Percentiles rank a stretch among this genome's conserved stretches.
Conservation (phyloP, 1,140 invertebrate species). For the Rhopalosiphum maidis region DNA sequence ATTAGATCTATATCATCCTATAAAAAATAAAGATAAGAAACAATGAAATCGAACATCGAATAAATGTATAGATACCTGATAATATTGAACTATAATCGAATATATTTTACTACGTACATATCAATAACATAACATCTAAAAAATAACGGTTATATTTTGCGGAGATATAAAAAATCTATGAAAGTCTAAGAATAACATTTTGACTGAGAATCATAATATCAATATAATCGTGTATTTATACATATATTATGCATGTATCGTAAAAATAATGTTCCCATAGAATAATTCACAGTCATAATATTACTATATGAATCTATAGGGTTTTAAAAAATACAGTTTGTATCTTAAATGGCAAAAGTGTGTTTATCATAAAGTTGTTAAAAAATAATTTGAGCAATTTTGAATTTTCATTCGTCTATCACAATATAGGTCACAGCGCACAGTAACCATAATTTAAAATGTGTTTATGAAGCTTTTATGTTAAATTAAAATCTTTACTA, state of each 20-base stretch:
- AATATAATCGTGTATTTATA: neutral
- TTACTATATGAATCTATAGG: neutral
- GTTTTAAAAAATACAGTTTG: neutral
- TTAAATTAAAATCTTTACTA: neutral
- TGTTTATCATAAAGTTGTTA: neutral
- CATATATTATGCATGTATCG: neutral
- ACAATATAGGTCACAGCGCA: neutral
- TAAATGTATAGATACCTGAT: no score
- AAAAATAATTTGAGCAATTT: neutral
- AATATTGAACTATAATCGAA: neutral
- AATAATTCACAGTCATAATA: neutral
- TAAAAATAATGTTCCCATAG: neutral
- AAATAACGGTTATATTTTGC: neutral
- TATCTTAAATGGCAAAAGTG: neutral
- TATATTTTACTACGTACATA: neutral
- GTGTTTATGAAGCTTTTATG: neutral
- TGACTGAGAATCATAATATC: neutral
- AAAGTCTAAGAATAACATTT: neutral
- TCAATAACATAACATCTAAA: neutral
- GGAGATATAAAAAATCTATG: neutral
- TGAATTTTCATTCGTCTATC: neutral
- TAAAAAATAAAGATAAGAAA: no score
- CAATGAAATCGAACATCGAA: no score
- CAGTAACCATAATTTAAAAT: constrained; percentile 20
- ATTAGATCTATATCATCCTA: no score